Base-by-base conservation (phyloP, 2,888 invertebrate species). In the Isotomurus palustris region DNA sequence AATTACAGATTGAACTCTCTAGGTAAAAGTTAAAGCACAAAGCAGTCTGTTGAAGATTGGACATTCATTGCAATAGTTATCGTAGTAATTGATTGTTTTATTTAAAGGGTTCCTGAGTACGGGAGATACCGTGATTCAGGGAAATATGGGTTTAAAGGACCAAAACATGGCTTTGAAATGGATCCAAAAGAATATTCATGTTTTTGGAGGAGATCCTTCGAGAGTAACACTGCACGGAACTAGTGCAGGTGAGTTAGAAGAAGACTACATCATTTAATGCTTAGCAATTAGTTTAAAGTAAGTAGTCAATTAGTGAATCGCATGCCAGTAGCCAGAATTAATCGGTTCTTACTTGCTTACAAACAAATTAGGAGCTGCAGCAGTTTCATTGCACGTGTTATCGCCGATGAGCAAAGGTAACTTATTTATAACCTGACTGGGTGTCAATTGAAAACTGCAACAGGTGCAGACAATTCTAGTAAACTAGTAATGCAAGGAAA, bases 81-180 rank as follows among this genome's bases (percentile, higher is more conserved):
- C 6, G 8, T n/a, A 19, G 14, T 24, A 2, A 24, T n/a, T 48
- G 22, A n/a, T n/a, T n/a, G 14, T 24, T 6, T 43, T 10, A 6
- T 27, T 53, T 28, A 19, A 25, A 63, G 69, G 69, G 24, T 69
- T 69, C 52, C 53, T 69, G 10, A 61, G 60, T 40, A 67, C 69
- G 3, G 64, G 64, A 14, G 69, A 67, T 58, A 53, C 53, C 12
- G 48, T 55, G 1, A 53, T 69, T 32, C 62, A 62, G 32, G 67
- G 69, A 3, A 69, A 69, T 41, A 41, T 49, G 17, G 69, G 69
- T 2, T 41, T 67, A 10, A 65, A 65, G 21, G 67, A 66, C 50
- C 60, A 60, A 54, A 29, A 24, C 4, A n/a, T 38, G 24, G 62
- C 60, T 0, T 17, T 66, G 3, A 32, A 35, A 8, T 66, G 65